Conservation (phyloP, 2,888 invertebrate genomes). For the Oeneis ivallda region DNA sequence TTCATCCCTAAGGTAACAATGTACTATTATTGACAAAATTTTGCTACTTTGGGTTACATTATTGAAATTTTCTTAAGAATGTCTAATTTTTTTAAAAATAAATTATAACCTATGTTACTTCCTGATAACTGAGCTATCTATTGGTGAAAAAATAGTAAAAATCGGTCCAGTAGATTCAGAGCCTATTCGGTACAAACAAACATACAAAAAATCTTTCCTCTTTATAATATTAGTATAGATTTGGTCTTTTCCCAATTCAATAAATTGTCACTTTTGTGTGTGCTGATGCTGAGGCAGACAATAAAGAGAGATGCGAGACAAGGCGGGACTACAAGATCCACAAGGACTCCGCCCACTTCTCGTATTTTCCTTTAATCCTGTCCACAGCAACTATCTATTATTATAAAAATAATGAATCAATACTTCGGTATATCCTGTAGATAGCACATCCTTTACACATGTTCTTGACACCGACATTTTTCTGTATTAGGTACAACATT, state of each 20-base stretch:
- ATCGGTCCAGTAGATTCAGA: too few species aligned
- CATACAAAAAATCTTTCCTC: too few species aligned
- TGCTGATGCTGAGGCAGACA: background rate
- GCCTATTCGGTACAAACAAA: too few species aligned
- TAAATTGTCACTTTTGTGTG: background rate
- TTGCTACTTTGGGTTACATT: too few species aligned
- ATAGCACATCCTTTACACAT: slow-evolving; percentile 53
- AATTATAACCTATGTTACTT: too few species aligned
- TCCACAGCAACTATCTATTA: background rate
- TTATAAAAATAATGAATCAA: slow-evolving; percentile 43
- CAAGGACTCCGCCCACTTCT: background rate
- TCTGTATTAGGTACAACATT: slow-evolving; percentile 40
- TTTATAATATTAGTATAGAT: too few species aligned
- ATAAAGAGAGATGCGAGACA: background rate
- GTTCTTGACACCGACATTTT: slow-evolving; percentile 47
- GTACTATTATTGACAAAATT: too few species aligned
- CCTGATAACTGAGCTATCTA: too few species aligned
- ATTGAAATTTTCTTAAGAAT: too few species aligned
- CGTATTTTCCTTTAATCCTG: slow-evolving; percentile 1
- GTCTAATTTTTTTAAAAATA: too few species aligned
- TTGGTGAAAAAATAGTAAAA: too few species aligned
- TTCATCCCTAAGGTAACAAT: too few species aligned
- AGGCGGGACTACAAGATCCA: background rate
- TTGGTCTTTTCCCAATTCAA: background rate
- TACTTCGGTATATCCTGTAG: slow-evolving; percentile 55